phyloP scores from a whole-genome alignment of 2,797 vertebrate species.

The Sphenopsis melanotis region DNA sequence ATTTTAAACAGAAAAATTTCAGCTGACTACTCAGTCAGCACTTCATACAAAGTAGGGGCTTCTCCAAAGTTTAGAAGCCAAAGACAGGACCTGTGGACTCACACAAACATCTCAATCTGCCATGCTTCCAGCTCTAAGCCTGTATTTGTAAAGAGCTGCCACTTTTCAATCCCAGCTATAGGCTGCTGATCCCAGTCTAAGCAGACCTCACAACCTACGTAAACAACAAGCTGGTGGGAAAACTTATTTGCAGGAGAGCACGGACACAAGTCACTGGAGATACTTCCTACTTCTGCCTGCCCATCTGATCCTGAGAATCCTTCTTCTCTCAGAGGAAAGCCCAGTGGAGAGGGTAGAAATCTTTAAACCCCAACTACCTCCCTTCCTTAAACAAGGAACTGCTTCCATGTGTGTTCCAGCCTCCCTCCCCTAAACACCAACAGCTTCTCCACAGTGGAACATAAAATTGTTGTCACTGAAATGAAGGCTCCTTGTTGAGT shows the following conservation, averaged over 20 bases:
- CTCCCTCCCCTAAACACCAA: neutral
- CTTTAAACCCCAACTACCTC: neutral
- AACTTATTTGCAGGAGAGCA: neutral
- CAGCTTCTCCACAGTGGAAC: neutral
- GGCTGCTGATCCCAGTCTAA: neutral
- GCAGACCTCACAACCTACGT: neutral
- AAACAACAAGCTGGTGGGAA: neutral
- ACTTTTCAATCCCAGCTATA: neutral
- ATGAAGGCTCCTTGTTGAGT: neutral
- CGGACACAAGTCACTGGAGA: neutral
- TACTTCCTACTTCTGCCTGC: neutral
- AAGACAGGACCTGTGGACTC: neutral
- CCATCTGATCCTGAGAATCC: neutral
- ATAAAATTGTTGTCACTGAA: neutral
- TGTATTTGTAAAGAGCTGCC: neutral
- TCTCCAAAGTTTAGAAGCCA: neutral
- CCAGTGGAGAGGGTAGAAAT: neutral
- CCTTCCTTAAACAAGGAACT: neutral
- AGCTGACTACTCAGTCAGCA: neutral
- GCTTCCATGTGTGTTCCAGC: neutral
- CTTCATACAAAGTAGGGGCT: neutral
- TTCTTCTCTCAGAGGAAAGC: neutral
- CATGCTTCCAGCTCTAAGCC: neutral
- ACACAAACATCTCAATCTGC: neutral
- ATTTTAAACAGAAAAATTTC: neutral